A percentile compares a stretch with the other conserved stretches of the same genome.
Evolutionary conservation across 2,888 invertebrate species (phyloP).

Genomic region (Thereva nobilitata): DNA sequence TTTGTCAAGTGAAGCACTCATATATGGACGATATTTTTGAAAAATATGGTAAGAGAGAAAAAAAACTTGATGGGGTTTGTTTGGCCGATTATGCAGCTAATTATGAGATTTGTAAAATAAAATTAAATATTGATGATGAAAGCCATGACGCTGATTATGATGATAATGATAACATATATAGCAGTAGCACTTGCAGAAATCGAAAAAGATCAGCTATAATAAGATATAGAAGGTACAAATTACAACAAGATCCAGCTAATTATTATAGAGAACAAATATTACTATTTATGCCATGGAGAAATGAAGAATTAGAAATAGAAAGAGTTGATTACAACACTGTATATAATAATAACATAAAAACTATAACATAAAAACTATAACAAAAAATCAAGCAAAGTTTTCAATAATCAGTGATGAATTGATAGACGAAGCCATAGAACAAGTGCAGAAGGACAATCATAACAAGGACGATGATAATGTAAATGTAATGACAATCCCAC

Average conservation of each 20-base stretch:
- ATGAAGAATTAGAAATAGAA: conserved; percentile 40
- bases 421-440: background rate
- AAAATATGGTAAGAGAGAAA: conserved; percentile 15
- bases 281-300: conserved; percentile 43
- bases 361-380: background rate
- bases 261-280: conserved; percentile 40
- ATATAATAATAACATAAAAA: background rate
- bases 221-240: background rate
- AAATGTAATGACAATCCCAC: background rate
- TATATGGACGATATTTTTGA: conserved; percentile 23
- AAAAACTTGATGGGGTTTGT: conserved; percentile 24
- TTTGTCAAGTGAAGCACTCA: no score
- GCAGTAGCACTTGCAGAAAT: background rate
- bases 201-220: background rate
- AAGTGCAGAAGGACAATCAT: background rate
- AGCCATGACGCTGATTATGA: background rate
- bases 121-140: background rate
- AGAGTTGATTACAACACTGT: conserved; percentile 25
- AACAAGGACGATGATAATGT: background rate
- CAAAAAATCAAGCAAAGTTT: background rate
- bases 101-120: conserved; percentile 1
- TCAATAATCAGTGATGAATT: background rate
- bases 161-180: background rate
- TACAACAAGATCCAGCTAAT: background rate
- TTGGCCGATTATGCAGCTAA: background rate